Conservation (phyloP, 2,113 vertebrate species). For the Proterorhinus semilunaris region DNA sequence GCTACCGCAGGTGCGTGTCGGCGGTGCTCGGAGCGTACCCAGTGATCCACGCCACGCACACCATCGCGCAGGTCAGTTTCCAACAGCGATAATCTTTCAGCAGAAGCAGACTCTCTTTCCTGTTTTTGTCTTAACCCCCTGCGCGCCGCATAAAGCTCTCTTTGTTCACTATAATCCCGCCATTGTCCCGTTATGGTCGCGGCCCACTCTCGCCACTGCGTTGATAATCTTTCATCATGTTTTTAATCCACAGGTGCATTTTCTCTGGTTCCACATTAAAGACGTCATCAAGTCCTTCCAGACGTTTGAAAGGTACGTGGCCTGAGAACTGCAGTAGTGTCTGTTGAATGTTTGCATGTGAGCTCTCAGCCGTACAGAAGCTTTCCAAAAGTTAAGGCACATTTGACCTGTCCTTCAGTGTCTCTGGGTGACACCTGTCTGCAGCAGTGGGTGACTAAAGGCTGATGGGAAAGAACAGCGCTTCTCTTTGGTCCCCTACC, state of each 20-base stretch:
- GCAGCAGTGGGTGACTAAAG: no score
- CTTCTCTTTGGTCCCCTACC: no score
- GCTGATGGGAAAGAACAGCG: no score
- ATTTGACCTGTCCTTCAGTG: no score
- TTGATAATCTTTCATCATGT: not conserved
- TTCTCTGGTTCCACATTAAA: slow-evolving; percentile 96
- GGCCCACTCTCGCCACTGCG: not conserved
- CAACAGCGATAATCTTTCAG: slow-evolving; percentile 52
- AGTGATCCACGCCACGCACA: slow-evolving; percentile 86
- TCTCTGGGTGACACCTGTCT: no score
- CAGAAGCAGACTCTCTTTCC: not conserved
- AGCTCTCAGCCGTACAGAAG: no score
- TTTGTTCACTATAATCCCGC: slow-evolving; percentile 51
- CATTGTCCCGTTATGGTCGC: slow-evolving; percentile 27
- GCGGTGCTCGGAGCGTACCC: slow-evolving; percentile 88
- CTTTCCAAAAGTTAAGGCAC: no score
- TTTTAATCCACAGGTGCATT: slow-evolving; percentile 83
- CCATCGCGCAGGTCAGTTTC: slow-evolving; percentile 86
- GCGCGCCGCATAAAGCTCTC: slow-evolving; percentile 43
- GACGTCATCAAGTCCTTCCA: slow-evolving; percentile 95
- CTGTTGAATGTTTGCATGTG: no score
- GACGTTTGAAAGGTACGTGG: slow-evolving; percentile 90
- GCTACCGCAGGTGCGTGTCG: slow-evolving; percentile 87
- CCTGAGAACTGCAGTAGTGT: not conserved
- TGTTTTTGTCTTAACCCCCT: slow-evolving; percentile 36